phyloP scores from a whole-genome alignment of 1,140 invertebrate genomes.

The Drosophila repleta region DNA sequence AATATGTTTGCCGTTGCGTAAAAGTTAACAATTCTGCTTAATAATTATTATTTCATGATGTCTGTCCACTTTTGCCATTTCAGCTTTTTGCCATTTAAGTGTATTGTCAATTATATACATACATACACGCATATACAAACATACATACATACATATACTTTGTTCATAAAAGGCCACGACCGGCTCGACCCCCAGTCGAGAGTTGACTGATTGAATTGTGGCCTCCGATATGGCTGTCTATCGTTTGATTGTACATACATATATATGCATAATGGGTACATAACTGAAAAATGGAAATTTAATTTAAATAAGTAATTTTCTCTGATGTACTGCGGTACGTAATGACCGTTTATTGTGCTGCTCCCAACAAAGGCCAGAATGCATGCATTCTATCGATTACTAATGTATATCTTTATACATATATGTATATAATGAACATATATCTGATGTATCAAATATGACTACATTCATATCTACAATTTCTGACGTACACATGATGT shows the following conservation, averaged over 20 bases:
- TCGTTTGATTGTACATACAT: conserved; percentile 2
- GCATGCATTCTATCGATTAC: no score
- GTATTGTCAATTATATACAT: conserved; percentile 50
- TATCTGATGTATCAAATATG: conserved; percentile 14
- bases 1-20: conserved; percentile 50
- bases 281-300: neutral
- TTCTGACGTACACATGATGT: neutral
- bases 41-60: conserved; percentile 71
- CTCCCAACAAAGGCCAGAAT: no score
- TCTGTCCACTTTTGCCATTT: conserved; percentile 26
- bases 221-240: conserved; percentile 33
- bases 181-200: conserved; percentile 1
- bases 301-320: no score
- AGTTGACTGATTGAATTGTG: conserved; percentile 66
- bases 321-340: neutral
- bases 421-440: neutral
- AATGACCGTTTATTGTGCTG: no score
- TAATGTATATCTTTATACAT: no score
- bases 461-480: neutral
- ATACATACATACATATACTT: conserved; percentile 7
- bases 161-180: conserved; percentile 45
- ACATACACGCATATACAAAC: conserved; percentile 17
- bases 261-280: neutral
- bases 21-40: conserved; percentile 47
- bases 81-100: conserved; percentile 33